A percentile compares a stretch with the other conserved stretches of the same genome.
Conservation (phyloP, 2,888 invertebrate genomes). For the Drosophila atripex region DNA sequence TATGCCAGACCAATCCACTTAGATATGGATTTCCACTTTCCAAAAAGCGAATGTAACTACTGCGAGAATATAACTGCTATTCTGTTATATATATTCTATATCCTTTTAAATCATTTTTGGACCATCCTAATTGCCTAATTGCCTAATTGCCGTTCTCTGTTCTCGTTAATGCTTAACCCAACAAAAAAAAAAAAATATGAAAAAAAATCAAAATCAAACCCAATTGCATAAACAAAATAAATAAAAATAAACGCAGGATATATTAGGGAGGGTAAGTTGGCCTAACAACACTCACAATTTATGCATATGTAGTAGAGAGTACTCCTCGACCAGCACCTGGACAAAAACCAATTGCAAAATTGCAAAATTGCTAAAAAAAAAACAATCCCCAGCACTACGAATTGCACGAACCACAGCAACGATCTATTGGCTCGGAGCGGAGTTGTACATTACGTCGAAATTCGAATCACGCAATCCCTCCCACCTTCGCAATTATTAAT, state of each 20-base stretch:
- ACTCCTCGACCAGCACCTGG: constrained; percentile 34
- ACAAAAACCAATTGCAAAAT: constrained; percentile 10
- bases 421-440: constrained; percentile 52
- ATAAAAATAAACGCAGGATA: constrained; percentile 80
- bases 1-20: constrained; percentile 60
- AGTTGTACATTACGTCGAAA: constrained; percentile 39
- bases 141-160: constrained; percentile 33
- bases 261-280: constrained; percentile 84
- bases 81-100: background rate
- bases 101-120: constrained; percentile 16
- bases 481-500: background rate
- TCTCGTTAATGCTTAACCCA: constrained; percentile 65
- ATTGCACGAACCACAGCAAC: constrained; percentile 34
- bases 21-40: constrained; percentile 16
- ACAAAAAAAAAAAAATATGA: constrained; percentile 42
- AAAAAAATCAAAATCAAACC: constrained; percentile 38
- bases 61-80: too few species aligned
- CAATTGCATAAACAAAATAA: constrained; percentile 40
- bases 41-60: background rate
- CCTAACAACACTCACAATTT: constrained; percentile 54
- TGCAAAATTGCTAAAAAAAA: too few species aligned
- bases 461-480: constrained; percentile 4
- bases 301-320: constrained; percentile 41
- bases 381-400: constrained; percentile 8
- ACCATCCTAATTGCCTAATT: constrained; percentile 25